These are phyloP conservation scores for Gymnogyps californianus DNA, from an alignment of 2,113 vertebrate genomes.

Conservation along the genomic window DNA sequence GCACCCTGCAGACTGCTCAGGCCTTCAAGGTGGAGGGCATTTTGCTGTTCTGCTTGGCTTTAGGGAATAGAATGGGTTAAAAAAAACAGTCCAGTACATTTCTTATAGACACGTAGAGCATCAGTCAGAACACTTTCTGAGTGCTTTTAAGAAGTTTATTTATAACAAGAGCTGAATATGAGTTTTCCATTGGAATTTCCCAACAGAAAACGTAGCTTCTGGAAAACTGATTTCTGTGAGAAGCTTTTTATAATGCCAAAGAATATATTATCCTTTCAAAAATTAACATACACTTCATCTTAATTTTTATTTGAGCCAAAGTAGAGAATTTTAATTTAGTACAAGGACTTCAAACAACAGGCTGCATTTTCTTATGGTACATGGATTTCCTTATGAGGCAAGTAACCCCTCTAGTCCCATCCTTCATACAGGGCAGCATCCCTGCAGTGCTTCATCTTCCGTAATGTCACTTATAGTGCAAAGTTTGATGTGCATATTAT, in stretches of 20 bases:
- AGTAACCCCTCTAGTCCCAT: neutral
- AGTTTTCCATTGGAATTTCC: neutral
- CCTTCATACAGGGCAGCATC: neutral
- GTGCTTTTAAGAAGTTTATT: neutral
- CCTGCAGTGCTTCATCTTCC: neutral
- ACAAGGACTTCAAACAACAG: neutral
- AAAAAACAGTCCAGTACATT: accelerated
- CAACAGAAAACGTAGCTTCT: neutral
- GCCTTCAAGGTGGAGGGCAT: neutral
- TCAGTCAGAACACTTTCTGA: neutral
- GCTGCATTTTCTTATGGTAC: neutral
- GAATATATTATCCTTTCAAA: neutral
- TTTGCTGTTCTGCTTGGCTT: neutral
- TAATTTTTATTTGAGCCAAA: neutral
- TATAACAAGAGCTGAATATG: neutral
- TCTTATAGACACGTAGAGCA: neutral
- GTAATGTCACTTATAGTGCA: neutral
- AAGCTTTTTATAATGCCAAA: neutral
- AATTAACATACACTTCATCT: neutral
- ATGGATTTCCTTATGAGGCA: neutral
- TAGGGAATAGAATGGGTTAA: neutral
- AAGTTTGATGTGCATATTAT: neutral
- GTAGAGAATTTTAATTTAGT: neutral
- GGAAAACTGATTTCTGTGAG: neutral
- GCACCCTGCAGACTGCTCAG: neutral